phyloP scores from a whole-genome alignment of 2,113 vertebrate species.

The Saimiri boliviensis region DNA sequence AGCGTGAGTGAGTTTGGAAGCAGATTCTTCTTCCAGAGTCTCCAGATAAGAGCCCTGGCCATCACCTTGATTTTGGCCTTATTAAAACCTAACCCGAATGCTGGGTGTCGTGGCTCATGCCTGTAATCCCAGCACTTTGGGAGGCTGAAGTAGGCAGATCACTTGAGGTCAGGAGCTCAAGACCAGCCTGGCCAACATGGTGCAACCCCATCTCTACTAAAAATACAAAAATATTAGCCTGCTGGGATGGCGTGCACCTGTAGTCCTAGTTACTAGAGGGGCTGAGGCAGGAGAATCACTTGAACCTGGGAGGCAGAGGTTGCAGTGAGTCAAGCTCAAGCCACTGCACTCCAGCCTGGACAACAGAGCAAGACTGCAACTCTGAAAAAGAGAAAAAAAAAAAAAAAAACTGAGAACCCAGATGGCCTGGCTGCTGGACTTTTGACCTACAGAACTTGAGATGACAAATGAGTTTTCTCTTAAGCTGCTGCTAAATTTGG shows the following conservation, averaged over 20 bases:
- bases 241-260: neutral
- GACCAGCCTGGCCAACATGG: neutral
- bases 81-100: too few species aligned
- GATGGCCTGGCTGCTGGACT: neutral
- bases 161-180: neutral
- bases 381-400: too few species aligned
- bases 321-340: neutral
- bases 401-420: neutral
- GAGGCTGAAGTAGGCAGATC: neutral
- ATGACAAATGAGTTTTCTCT: neutral
- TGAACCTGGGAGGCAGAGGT: neutral
- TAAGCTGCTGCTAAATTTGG: neutral
- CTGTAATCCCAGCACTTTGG: neutral
- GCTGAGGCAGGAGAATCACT: neutral
- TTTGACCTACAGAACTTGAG: neutral
- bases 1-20: neutral
- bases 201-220: neutral
- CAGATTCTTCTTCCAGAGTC: neutral
- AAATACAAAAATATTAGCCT: neutral
- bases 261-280: neutral
- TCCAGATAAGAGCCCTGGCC: neutral
- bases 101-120: neutral
- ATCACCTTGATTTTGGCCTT: neutral
- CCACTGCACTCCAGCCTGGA: too few species aligned
- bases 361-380: too few species aligned